Base-by-base conservation (phyloP, 37 sponge, comb jelly and placozoan species). In the Halisarca cf. caerulea region DNA sequence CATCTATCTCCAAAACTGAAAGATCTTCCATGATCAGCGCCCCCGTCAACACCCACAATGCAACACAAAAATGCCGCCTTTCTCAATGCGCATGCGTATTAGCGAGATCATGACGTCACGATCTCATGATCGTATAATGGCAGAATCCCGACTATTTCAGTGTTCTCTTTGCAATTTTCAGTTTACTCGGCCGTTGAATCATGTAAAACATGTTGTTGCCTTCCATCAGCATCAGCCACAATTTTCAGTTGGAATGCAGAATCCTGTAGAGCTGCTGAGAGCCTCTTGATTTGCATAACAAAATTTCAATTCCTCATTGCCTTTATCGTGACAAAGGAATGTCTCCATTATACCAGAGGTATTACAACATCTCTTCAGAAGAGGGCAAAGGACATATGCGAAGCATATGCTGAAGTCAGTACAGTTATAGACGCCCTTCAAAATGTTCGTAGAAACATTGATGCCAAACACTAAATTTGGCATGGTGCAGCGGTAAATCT, bases 321-420 rank as follows among this genome's bases (percentile, higher is more conserved):
- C n/a, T n/a, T n/a, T n/a, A n/a, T n/a, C n/a, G n/a, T n/a, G n/a
- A n/a, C n/a, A 27, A 60, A 89, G 39, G 20, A 78, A n/a, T 41
- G 75, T n/a, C 64, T 82, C 25, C 18, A 38, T 20, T 87, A 86
- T 57, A 75, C 59, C 25, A 58, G 83, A 39, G 69, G 83, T 34
- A 23, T 87, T 20, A 85, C 72, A 21, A 36, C 33, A 34, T 78
- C 81, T 15, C 78, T 90, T 15, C 87, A 90, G 80, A 54, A 27
- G 33, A 68, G 80, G 30, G 82, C 83, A 23, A 24, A 66, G 6
- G 86, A 89, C 40, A 86, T 89, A 23, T 40, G 54, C 25, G 64
- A 80, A 59, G 90, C 90, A 38, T 36, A 70, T 59, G 36, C 32
- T 30, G 81, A 89, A 58, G 64, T 89, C 25, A 41, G 20, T 53